phyloP scores from a whole-genome alignment of 2,113 vertebrate species.

The Calyptommatus sinebrachiatus region DNA sequence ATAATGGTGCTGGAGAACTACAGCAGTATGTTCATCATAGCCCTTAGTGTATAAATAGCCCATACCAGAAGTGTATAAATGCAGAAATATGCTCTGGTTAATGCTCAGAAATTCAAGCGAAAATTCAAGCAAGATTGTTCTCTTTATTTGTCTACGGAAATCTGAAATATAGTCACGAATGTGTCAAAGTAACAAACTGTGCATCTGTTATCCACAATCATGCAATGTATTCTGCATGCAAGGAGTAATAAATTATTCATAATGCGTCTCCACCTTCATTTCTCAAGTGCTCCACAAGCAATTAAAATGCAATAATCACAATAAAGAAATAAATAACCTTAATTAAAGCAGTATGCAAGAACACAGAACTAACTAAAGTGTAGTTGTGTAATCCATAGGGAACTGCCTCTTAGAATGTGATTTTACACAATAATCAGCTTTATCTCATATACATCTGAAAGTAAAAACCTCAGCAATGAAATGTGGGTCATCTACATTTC shows the following conservation, averaged over 20 bases:
- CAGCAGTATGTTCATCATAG: background rate
- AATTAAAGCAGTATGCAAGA: conserved; percentile 68
- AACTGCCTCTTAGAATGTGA: conserved; percentile 56
- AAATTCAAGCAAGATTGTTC: conserved; percentile 13
- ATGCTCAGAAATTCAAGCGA: background rate
- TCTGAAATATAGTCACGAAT: conserved; percentile 11
- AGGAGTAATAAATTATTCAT: conserved; percentile 50
- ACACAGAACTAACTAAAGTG: conserved; percentile 45
- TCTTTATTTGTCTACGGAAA: conserved; percentile 32
- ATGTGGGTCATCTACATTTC: conserved; percentile 17
- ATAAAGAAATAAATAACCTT: conserved; percentile 71
- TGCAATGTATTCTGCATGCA: conserved; percentile 10
- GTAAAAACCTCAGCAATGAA: conserved; percentile 34
- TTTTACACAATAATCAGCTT: conserved; percentile 60
- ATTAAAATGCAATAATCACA: conserved; percentile 64
- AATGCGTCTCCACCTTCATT: conserved; percentile 41
- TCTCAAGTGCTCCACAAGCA: conserved; percentile 46
- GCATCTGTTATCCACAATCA: conserved; percentile 10
- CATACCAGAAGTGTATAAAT: too few relatives aligned
- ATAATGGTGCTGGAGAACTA: conserved; percentile 1
- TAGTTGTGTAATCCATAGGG: conserved; percentile 48
- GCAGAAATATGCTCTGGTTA: background rate
- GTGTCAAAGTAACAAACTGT: conserved; percentile 13
- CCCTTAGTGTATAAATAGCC: too few relatives aligned
- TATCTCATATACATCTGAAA: conserved; percentile 28